Base-by-base conservation (phyloP, 2,113 vertebrate species). In the Macroglossus sobrinus region DNA sequence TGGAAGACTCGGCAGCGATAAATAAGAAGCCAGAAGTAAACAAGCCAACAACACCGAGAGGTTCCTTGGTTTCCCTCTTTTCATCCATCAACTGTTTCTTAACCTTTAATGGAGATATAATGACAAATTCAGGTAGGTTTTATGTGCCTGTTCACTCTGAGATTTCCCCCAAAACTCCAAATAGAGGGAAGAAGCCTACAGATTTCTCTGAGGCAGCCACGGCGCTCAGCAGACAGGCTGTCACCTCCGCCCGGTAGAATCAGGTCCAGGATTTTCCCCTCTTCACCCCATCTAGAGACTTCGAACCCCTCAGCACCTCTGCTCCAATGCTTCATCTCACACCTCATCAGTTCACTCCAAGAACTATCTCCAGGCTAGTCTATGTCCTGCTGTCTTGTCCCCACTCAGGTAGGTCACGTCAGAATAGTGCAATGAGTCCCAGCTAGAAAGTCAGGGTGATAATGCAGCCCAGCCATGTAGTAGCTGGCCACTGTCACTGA, bases 81-180 rank as follows among this genome's bases (percentile, higher is more conserved):
- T 43, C 38, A n/a, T 43, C 57, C 33, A 6, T 75, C 92, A 28
- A 53, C 57, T 47, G 4, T 30, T 75, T 69, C 86, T 79, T 72
- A 71, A 59, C 59, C 92, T 89, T 95, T 89, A 80, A 68, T 30
- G 57, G 82, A 18, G 45, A 72, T 69, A 57, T 35, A 45, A 35
- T 84, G 76, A 74, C 75, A 96, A 76, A 53, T 69, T 75, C 50
- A 18, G 66, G 78, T 57, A 68, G 64, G 43, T 71, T 95, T 95
- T 64, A 74, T 71, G 19, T 89, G 26, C 21, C 43, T 59, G 24
- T 93, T 57, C 81, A 33, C 33, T 69, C 79, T 47, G 66, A 72
- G 38, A 53, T 97, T 82, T 64, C 64, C 43, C 50, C 64, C n/a
- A n/a, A 80, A 16, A 88, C 55, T 96, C 87, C 64, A 71, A 59